phyloP scores from a whole-genome alignment of 2,797 vertebrate genomes.

The Parauchenoglanis punctatus region DNA sequence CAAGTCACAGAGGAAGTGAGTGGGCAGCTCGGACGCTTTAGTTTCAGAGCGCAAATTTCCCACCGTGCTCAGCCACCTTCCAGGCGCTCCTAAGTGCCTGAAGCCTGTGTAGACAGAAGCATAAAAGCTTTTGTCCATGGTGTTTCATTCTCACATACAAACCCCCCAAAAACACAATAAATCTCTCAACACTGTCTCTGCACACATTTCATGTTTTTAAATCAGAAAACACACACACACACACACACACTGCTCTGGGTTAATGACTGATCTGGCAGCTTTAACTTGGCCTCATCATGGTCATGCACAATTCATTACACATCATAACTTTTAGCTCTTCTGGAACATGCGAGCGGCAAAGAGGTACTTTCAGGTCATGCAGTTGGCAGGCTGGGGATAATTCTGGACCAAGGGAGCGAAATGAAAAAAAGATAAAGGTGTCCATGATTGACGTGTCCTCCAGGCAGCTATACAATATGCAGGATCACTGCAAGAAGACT shows the following conservation, averaged over 20 bases:
- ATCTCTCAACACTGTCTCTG: background rate
- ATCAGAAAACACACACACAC: background rate
- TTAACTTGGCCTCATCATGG: background rate
- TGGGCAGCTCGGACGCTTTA: conserved; percentile 7
- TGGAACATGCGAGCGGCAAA: background rate
- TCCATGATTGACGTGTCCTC: conserved; percentile 39
- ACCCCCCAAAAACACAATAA: background rate
- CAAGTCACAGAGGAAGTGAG: conserved; percentile 23
- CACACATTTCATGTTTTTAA: background rate
- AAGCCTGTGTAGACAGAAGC: background rate
- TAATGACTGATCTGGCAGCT: background rate
- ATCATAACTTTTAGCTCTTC: conserved; percentile 27
- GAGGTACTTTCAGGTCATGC: conserved; percentile 14
- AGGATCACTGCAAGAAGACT: conserved; percentile 15
- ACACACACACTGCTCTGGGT: background rate
- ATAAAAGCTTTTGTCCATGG: background rate
- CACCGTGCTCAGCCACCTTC: background rate
- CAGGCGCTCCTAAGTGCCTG: background rate
- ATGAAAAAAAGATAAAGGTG: conserved; percentile 13
- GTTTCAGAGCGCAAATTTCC: conserved; percentile 11
- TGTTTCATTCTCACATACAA: background rate
- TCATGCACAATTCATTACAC: conserved; percentile 25
- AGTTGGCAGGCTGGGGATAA: conserved; percentile 1
- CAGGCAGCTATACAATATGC: conserved; percentile 38
- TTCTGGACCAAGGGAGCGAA: conserved; percentile 23